Percentiles rank a stretch among this genome's conserved stretches.
Evolutionary conservation across 2,888 invertebrate species (phyloP).

Genomic region (Oasisia sp.): DNA sequence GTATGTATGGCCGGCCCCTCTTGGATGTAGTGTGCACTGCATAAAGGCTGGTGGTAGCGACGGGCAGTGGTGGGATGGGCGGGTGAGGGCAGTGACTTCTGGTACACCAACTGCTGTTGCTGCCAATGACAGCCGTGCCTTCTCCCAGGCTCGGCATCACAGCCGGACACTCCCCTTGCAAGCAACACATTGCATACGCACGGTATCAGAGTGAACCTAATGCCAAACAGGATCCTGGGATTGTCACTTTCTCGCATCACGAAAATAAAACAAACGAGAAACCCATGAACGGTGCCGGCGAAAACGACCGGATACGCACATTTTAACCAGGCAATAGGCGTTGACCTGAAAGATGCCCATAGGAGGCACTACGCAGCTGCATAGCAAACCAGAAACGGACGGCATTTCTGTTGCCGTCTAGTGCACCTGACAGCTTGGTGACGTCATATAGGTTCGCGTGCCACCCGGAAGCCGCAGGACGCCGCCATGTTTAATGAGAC

Average conservation of each 20-base stretch:
- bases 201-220: background rate
- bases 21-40: background rate
- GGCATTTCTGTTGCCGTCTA: background rate
- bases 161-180: background rate
- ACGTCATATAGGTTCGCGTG: background rate
- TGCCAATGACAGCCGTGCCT: background rate
- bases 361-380: too few relatives aligned
- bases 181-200: background rate
- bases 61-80: background rate
- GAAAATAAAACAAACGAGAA: background rate
- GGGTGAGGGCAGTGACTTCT: background rate
- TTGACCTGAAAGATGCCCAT: too few relatives aligned
- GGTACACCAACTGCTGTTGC: background rate
- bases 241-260: background rate
- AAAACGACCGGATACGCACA: too few relatives aligned
- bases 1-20: too few relatives aligned
- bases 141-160: background rate
- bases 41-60: background rate
- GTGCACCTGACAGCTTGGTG: background rate
- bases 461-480: background rate
- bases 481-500: constrained; percentile 3
- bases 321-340: too few relatives aligned
- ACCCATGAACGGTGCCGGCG: background rate
- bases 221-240: background rate
- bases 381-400: background rate